These are phyloP conservation scores for Calameuta filiformis DNA, from an alignment of 2,888 invertebrate species.

Conservation along the genomic window DNA sequence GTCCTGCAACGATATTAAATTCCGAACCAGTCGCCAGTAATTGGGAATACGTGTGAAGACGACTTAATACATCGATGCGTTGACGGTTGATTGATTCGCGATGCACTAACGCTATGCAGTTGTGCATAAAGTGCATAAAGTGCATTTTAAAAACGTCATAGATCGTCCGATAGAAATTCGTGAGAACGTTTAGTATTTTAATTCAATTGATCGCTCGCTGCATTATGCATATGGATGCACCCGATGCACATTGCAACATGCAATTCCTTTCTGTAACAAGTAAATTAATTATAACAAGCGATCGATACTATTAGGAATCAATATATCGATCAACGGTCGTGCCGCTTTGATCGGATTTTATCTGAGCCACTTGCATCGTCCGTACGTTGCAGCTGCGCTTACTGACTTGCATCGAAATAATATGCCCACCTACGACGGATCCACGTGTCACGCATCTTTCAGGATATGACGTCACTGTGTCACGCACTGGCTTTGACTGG, in stretches of 20 bases:
- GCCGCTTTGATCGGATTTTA: neutral
- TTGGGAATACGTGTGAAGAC: neutral
- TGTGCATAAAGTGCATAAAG: neutral
- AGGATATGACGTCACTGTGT: slow-evolving; percentile 40
- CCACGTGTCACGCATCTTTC: slow-evolving; percentile 38
- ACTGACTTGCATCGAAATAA: neutral
- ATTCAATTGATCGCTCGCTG: neutral
- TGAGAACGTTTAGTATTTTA: neutral
- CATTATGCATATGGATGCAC: neutral
- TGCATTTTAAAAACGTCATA: neutral
- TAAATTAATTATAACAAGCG: neutral
- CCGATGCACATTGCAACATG: neutral
- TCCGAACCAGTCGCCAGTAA: neutral
- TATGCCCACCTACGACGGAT: slow-evolving; percentile 35
- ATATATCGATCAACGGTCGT: neutral
- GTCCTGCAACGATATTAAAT: neutral
- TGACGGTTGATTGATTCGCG: neutral
- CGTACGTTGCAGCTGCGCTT: neutral
- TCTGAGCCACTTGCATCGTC: neutral
- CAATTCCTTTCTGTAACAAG: neutral
- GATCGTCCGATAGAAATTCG: neutral
- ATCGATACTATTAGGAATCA: neutral
- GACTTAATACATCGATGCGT: neutral
- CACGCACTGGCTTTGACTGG: slow-evolving; percentile 17
- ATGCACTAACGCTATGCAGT: neutral